A percentile compares a stretch with the other conserved stretches of the same genome.
phyloP scores from a whole-genome alignment of 2,888 invertebrate species.

The Litoditis marina region DNA sequence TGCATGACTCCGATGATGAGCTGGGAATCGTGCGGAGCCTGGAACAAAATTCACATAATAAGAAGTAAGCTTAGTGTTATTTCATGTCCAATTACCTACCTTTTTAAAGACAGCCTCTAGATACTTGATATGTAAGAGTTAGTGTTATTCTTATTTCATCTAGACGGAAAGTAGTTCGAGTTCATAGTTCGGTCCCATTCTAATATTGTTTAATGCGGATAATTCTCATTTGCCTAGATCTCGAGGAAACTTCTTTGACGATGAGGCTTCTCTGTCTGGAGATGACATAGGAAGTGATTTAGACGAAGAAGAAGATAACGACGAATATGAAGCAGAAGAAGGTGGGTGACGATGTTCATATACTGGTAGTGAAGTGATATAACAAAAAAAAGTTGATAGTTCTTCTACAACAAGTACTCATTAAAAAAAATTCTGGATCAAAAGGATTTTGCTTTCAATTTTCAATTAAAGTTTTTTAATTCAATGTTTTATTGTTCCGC shows the following conservation, averaged over 20 bases:
- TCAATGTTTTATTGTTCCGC: background rate
- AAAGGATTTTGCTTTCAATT: too few relatives aligned
- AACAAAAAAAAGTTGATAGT: too few relatives aligned
- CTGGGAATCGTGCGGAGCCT: slow-evolving; percentile 34
- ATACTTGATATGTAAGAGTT: too few relatives aligned
- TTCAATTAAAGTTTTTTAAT: background rate
- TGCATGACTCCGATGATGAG: slow-evolving; percentile 41
- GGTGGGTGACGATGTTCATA: slow-evolving; percentile 17
- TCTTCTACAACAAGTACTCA: too few relatives aligned
- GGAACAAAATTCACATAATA: slow-evolving; percentile 26
- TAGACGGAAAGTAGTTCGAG: background rate
- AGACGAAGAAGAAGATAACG: slow-evolving; percentile 35
- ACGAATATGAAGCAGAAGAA: slow-evolving; percentile 48
- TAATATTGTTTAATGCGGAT: background rate
- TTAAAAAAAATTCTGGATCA: too few relatives aligned
- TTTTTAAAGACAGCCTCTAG: too few relatives aligned
- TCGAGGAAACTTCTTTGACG: slow-evolving; percentile 50
- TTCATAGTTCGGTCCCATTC: background rate
- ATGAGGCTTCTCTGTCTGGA: slow-evolving; percentile 57
- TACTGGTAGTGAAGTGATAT: too few relatives aligned
- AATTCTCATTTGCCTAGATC: background rate
- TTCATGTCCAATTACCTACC: too few relatives aligned
- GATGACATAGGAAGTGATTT: slow-evolving; percentile 54
- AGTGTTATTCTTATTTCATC: background rate
- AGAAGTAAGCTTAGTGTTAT: slow-evolving; percentile 17